Percentiles rank a stretch among this genome's conserved stretches.
These are phyloP conservation scores for Drosophila stalkeri DNA, from an alignment of 2,888 invertebrate species.

Conservation along the genomic window DNA sequence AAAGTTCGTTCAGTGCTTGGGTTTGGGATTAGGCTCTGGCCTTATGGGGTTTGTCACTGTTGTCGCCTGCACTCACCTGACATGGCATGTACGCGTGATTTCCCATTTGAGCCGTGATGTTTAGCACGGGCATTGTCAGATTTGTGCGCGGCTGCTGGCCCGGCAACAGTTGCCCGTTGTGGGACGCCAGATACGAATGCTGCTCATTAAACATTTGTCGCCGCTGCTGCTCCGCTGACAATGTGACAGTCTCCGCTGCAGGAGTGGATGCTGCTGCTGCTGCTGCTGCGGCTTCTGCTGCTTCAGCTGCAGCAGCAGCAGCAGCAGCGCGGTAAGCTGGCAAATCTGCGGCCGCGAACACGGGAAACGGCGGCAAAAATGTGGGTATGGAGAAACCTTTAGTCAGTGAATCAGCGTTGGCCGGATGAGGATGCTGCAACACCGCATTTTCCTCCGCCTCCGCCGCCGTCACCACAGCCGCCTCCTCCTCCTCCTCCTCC, in stretches of 20 bases:
- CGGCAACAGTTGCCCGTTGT: slow-evolving; percentile 54
- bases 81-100: slow-evolving; percentile 96
- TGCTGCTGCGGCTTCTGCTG: slow-evolving; percentile 55
- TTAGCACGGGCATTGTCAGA: slow-evolving; percentile 86
- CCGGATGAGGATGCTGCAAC: slow-evolving; percentile 57
- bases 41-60: not conserved
- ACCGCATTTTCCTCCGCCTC: slow-evolving; percentile 23
- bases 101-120: slow-evolving; percentile 95
- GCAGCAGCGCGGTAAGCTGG: slow-evolving; percentile 76
- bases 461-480: not conserved
- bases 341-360: slow-evolving; percentile 81
- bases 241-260: slow-evolving; percentile 51
- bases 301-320: slow-evolving; percentile 55
- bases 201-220: slow-evolving; percentile 77
- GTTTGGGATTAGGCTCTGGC: slow-evolving; percentile 6
- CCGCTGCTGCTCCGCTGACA: slow-evolving; percentile 75
- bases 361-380: slow-evolving; percentile 82
- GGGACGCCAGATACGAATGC: slow-evolving; percentile 79
- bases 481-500: not conserved
- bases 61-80: slow-evolving; percentile 87
- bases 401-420: slow-evolving; percentile 77
- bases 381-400: slow-evolving; percentile 83
- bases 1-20: slow-evolving; percentile 10
- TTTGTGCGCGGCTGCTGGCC: slow-evolving; percentile 61
- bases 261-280: slow-evolving; percentile 55